Evolutionary conservation across 2,797 vertebrate species (phyloP), one percentile per base, ranked within the genome.

Genomic region (Setipinna tenuifilis): DNA sequence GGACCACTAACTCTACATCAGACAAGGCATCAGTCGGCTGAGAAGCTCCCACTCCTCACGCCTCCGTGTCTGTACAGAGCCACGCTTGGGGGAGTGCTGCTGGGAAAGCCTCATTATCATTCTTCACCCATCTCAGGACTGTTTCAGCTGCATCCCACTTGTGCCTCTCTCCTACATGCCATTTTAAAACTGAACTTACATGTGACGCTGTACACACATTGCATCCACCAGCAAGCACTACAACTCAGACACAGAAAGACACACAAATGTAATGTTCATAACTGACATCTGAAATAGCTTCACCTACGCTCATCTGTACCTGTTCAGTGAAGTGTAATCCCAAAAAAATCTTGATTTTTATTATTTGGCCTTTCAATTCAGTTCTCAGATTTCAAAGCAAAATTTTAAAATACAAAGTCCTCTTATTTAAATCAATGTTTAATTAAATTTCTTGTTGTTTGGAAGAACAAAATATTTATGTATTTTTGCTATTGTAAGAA

Each of bases 351-450:
- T 48, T 48, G 46, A 68, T 68, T 28, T 68, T 68, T 0, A 31
- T 68, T 28, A 25, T 9, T 65, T 65, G 23, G 23, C 12, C 28
- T 25, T 68, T 68, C 12, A 68, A 68, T 31, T 68, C 11, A 31
- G 62, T 68, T 68, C 62, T 68, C 62, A 68, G 62, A 68, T 68
- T 68, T 68, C 62, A 68, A 68, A 68, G 3, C 35, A 4, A 71
- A 71, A 71, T 59, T 10, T 48, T 4, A 59, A 14, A 35, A 71
- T 16, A 71, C 1, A 4, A 71, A 3, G 25, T 7, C 0, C 11
- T 31, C 28, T 14, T 71, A 71, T 71, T 3, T 71, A 16, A 71
- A 71, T 31, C 5, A 71, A 31, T 71, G 65, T 62, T 62, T 23
- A 62, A 62, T 62, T 10, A 6, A 23, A 62, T 23, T 1, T 62